These are phyloP conservation scores for Whitmania pigra DNA, from an alignment of 1,140 invertebrate genomes.

Conservation along the genomic window DNA sequence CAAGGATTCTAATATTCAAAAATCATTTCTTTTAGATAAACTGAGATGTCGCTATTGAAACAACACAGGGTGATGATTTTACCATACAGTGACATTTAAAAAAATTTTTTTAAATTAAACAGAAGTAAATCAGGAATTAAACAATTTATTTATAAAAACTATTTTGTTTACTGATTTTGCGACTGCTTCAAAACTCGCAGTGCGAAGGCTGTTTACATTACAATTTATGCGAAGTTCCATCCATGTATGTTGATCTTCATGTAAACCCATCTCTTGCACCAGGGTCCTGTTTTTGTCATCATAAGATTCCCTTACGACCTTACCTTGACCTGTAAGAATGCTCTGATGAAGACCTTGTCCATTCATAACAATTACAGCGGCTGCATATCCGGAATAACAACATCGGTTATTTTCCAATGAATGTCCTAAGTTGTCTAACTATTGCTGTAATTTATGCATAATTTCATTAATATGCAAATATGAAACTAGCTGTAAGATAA, in stretches of 20 bases:
- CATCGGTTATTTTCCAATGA: neutral
- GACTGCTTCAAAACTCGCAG: too few relatives aligned
- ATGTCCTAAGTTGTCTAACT: neutral
- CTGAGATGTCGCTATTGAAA: too few relatives aligned
- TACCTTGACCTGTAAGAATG: conserved; percentile 17
- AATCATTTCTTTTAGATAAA: too few relatives aligned
- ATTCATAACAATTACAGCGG: conserved; percentile 23
- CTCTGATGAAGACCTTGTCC: conserved; percentile 22
- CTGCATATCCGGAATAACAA: conserved; percentile 15
- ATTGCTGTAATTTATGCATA: neutral
- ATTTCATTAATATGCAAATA: neutral
- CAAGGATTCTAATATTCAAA: too few relatives aligned
- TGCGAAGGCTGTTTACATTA: too few relatives aligned
- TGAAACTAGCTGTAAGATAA: neutral
- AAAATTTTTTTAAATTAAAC: too few relatives aligned
- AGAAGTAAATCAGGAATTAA: too few relatives aligned
- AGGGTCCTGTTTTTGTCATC: conserved; percentile 21
- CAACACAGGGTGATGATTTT: too few relatives aligned
- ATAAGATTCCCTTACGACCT: conserved; percentile 14
- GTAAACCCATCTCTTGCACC: neutral
- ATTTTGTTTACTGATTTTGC: too few relatives aligned
- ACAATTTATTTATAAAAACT: too few relatives aligned
- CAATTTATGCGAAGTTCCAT: too few relatives aligned
- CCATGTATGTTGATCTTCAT: neutral
- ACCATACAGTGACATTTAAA: too few relatives aligned